phyloP scores from a whole-genome alignment of 2,888 invertebrate genomes.

The Drosophila infuscata region DNA sequence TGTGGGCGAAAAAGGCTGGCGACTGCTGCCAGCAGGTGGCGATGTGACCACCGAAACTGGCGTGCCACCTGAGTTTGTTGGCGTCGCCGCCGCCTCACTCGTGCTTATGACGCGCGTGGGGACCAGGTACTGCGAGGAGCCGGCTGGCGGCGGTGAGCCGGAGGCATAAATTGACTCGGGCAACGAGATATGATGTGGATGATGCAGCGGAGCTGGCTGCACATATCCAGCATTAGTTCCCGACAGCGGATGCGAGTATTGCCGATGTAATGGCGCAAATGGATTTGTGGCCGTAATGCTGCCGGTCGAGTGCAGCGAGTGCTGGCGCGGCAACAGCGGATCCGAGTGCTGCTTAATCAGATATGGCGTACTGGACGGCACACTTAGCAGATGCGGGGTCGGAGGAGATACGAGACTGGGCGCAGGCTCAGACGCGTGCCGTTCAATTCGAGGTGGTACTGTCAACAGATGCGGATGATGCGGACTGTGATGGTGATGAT shows the following conservation, averaged over 20 bases:
- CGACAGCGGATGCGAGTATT: slow-evolving; percentile 86
- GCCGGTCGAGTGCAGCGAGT: slow-evolving; percentile 74
- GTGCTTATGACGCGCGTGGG: slow-evolving; percentile 70
- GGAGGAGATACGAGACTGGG: slow-evolving; percentile 86
- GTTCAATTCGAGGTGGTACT: slow-evolving; percentile 87
- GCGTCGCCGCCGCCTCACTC: slow-evolving; percentile 71
- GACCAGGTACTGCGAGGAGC: slow-evolving; percentile 82
- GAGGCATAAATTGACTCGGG: slow-evolving; percentile 83
- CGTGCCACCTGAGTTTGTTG: slow-evolving; percentile 50
- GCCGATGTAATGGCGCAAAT: slow-evolving; percentile 85
- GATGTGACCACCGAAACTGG: slow-evolving; percentile 67
- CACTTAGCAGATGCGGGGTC: slow-evolving; percentile 87
- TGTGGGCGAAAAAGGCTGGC: slow-evolving; percentile 79
- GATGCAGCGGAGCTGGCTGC: slow-evolving; percentile 72
- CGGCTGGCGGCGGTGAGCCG: slow-evolving; percentile 81
- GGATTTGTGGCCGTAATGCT: slow-evolving; percentile 68
- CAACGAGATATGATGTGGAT: slow-evolving; percentile 83
- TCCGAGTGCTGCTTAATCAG: slow-evolving; percentile 89
- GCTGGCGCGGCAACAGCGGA: slow-evolving; percentile 88
- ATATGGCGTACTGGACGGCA: slow-evolving; percentile 86
- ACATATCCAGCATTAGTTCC: slow-evolving; percentile 67
- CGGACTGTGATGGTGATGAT: slow-evolving; percentile 61
- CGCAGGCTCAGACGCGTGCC: slow-evolving; percentile 88
- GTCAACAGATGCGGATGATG: slow-evolving; percentile 83
- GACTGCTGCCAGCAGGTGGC: slow-evolving; percentile 55